Base-by-base conservation (phyloP, 1,140 invertebrate genomes). In the Brachionus rubens region DNA sequence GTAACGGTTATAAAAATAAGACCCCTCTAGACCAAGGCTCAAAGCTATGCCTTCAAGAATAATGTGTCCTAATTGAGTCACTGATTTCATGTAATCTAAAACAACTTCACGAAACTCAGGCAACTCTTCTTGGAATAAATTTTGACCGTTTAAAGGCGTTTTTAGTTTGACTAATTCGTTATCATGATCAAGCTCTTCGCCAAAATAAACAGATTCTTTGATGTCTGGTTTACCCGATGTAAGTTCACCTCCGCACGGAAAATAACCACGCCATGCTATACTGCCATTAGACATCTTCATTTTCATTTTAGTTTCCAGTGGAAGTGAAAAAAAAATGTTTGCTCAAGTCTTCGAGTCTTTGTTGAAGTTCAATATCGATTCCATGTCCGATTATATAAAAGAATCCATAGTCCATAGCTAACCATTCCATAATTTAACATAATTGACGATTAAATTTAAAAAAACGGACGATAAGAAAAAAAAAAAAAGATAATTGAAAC, bases 121-220 rank as follows among this genome's bases (percentile, higher is more conserved):
- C 9, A 30, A 5, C 1, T 30, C 9, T n/a, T n/a, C n/a, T 10
- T 24, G 68, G 24, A 72, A 72, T 24, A 48, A 16, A 54, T 72
- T 72, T 21, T 24, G 30, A 5, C 68, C 68, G 41, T 72, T 46
- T 24, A 72, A 26, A 0, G 68, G 68, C 7, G 24, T 50, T 30
- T 54, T 72, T 40, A 19, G 16, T 12, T 12, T 24, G 4, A 72
- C 46, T 9, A 48, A 12, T 41, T 24, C 19, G 24, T 72, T 41
- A 21, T 50, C 30, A 19, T 72, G n/a, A 28, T 43, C 50, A 0
- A 72, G 21, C 24, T 72, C 68, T 72, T 47, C 46, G 4, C 68
- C 68, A 72, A 72, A 72, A 41, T 72, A 72, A 72, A 72, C 21
- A 26, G 46, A 46, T 40, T 72, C 68, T 50, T 72, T 72, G 1